Conservation (phyloP, 2,113 vertebrate genomes). For the Mesocricetus auratus region DNA sequence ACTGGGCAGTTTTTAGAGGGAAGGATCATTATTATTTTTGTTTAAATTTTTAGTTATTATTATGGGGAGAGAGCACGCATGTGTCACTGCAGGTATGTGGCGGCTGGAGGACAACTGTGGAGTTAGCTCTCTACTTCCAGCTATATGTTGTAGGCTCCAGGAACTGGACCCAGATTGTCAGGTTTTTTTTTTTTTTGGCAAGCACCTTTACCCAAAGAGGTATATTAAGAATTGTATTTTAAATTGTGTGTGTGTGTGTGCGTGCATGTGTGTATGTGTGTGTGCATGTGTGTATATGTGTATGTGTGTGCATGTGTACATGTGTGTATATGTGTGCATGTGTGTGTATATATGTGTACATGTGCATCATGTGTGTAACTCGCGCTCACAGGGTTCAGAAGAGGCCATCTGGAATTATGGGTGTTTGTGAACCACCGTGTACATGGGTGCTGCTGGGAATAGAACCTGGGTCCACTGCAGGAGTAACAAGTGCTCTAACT, state of each 20-base stretch:
- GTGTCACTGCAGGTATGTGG: background rate
- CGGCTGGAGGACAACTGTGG: background rate
- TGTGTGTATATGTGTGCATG: accelerated
- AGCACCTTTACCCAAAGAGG: background rate
- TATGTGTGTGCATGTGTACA: accelerated
- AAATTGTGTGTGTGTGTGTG: background rate
- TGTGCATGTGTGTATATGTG: background rate
- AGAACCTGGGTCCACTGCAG: background rate
- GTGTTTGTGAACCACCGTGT: background rate
- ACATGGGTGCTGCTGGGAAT: background rate
- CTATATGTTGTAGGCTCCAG: background rate
- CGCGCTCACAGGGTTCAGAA: background rate
- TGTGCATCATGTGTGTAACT: background rate
- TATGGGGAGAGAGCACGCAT: background rate
- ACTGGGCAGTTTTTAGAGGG: background rate
- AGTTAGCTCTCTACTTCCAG: background rate
- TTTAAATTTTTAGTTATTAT: too few relatives aligned
- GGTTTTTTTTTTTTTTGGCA: background rate
- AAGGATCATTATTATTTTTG: background rate
- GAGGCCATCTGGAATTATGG: background rate
- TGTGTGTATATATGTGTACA: background rate
- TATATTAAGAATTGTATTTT: background rate
- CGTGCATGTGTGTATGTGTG: background rate
- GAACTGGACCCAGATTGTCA: background rate
- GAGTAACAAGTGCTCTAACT: background rate